Evolutionary conservation across 2,113 vertebrate genomes (phyloP), one percentile per base, ranked within the genome.

Genomic region (Zosterops hypoxanthus): DNA sequence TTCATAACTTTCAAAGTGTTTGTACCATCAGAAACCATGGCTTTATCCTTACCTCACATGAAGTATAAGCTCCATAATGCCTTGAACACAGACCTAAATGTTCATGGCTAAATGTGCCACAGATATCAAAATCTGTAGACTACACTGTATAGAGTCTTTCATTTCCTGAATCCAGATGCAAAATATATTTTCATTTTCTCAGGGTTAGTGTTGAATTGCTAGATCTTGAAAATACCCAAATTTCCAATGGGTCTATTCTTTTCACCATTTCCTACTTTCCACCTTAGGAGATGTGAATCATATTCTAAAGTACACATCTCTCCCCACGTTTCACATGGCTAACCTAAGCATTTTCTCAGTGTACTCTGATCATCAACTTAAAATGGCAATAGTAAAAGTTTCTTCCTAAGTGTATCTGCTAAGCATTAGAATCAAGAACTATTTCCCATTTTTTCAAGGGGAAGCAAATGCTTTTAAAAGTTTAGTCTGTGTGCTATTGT

Each of bases 131-230:
- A 66, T 31, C 7, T 60, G 7, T 19, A 50, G 16, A 17, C 13
- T 36, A 6, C 18, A 8, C 6, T 49, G 9, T 18, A 11, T 14
- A 12, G 0, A 1, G 8, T 6, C 14, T 44, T 68, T 75, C 5
- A 4, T 63, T 53, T 52, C 33, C 75, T 21, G 10, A 82, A 50
- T 4, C 4, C 14, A 29, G 11, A 33, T 6, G 6, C 4, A 76
- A 76, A 68, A 36, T 22, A 24, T 4, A 4, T 14, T 71, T 86
- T 49, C 4, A 19, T 83, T 86, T 79, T 66, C 39, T 79, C 7
- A 25, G 11, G 2, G 9, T 68, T 72, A 64, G 4, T 5, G 17
- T 76, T 80, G 33, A 59, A n/a, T 17, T 55, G 3, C 2, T 22
- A 36, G 53, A 33, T 42, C 31, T 71, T 55, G 14, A 68, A 68